Evolutionary conservation across 2,888 invertebrate genomes (phyloP).

Genomic region (Philereme transversata): DNA sequence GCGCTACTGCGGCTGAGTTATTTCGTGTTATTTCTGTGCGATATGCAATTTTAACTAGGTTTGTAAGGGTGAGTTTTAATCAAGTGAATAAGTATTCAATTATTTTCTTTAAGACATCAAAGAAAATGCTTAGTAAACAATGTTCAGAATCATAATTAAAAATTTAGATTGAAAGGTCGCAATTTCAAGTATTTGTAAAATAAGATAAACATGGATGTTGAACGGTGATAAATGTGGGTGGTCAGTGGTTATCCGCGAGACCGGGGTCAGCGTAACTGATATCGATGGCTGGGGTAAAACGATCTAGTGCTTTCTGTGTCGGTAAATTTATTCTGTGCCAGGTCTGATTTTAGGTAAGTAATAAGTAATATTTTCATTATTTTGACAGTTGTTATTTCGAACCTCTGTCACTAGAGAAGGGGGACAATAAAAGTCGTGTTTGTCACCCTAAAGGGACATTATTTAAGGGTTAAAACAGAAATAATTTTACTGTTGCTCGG

Average conservation of each 20-base stretch:
- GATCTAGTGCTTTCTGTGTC: constrained; percentile 19
- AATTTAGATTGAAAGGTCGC: not conserved
- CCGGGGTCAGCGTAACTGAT: constrained; percentile 26
- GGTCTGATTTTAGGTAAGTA: constrained; percentile 8
- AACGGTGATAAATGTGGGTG: constrained; percentile 26
- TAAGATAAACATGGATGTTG: constrained; percentile 17
- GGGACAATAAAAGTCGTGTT: no score
- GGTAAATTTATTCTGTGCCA: constrained; percentile 14
- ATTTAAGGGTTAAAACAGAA: no score
- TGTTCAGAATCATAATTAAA: no score
- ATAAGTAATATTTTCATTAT: no score
- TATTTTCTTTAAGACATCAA: no score
- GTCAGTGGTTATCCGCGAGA: constrained; percentile 26
- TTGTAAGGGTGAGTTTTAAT: constrained; percentile 35
- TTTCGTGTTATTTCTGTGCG: constrained; percentile 60
- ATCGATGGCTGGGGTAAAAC: constrained; percentile 20
- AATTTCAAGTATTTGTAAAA: constrained; percentile 20
- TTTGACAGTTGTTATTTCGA: no score
- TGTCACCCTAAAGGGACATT: no score
- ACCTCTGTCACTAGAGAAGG: no score
- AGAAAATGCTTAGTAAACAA: no score
- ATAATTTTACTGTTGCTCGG: no score
- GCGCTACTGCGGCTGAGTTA: constrained; percentile 53
- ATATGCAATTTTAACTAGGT: constrained; percentile 58
- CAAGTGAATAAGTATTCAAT: constrained; percentile 23